These are phyloP conservation scores for Malthinus flaveolus DNA, from an alignment of 2,888 invertebrate species.

Conservation along the genomic window DNA sequence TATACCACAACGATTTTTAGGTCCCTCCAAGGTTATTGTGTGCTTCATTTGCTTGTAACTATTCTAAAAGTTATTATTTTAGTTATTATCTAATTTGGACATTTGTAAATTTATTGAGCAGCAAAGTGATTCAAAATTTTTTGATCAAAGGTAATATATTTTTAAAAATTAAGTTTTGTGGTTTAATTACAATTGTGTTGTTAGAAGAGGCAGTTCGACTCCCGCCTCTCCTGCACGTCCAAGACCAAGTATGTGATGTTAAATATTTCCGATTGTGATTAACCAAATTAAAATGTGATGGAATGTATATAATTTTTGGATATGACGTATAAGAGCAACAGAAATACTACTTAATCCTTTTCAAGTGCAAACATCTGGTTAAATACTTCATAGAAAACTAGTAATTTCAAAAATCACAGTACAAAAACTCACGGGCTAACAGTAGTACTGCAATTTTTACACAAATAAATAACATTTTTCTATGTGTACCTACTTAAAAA, in stretches of 20 bases:
- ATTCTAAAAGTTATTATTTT: conserved; percentile 12
- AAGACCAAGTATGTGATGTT: conserved; percentile 29
- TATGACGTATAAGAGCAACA: background rate
- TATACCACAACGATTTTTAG: conserved; percentile 81
- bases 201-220: conserved; percentile 20
- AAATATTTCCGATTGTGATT: background rate
- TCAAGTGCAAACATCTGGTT: background rate
- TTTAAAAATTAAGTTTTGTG: too few species aligned
- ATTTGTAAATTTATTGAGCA: conserved; percentile 51
- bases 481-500: too few species aligned
- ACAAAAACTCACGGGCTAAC: too few species aligned
- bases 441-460: too few species aligned
- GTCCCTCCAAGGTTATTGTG: conserved; percentile 72
- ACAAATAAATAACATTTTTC: too few species aligned
- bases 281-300: background rate
- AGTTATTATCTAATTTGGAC: conserved; percentile 50
- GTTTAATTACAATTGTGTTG: background rate
- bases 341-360: too few species aligned
- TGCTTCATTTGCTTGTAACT: background rate
- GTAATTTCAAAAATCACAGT: background rate
- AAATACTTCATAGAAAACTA: background rate
- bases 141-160: conserved; percentile 31
- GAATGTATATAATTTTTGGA: background rate
- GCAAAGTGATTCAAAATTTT: conserved; percentile 41
- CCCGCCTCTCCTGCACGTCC: conserved; percentile 30